Conservation (phyloP, 2,888 invertebrate genomes). For the Scrobipalpa costella region DNA sequence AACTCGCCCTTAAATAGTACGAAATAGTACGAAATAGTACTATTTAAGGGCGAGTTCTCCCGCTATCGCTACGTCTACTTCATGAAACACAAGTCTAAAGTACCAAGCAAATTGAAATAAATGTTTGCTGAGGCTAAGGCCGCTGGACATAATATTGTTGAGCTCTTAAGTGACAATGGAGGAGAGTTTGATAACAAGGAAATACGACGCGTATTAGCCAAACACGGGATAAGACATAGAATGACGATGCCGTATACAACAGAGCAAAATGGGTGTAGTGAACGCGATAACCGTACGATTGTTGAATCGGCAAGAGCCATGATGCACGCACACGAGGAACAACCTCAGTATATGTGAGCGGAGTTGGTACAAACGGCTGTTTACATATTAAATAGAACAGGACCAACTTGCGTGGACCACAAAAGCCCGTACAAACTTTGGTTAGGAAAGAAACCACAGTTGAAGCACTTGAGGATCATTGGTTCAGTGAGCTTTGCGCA, state of each 20-base stretch:
- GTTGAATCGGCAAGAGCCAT: background rate
- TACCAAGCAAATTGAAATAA: background rate
- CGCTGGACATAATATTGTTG: background rate
- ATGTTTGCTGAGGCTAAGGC: background rate
- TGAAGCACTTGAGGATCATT: background rate
- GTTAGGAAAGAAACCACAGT: background rate
- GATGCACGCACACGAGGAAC: background rate
- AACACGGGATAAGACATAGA: constrained; percentile 1
- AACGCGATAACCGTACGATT: background rate
- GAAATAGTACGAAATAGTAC: no score
- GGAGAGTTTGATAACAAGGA: constrained; percentile 8
- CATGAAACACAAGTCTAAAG: no score
- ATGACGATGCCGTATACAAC: background rate
- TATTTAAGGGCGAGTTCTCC: no score
- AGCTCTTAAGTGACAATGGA: background rate
- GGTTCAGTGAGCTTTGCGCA: background rate
- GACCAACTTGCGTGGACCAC: background rate
- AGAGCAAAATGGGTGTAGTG: no score
- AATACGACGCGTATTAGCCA: background rate
- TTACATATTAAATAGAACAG: background rate
- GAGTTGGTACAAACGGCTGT: background rate
- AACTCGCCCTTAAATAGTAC: no score
- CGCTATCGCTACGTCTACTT: no score
- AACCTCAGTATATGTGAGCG: background rate
- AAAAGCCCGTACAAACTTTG: background rate